Evolutionary conservation across 2,797 vertebrate genomes (phyloP).

Genomic region (Acestrorhynchus altus): DNA sequence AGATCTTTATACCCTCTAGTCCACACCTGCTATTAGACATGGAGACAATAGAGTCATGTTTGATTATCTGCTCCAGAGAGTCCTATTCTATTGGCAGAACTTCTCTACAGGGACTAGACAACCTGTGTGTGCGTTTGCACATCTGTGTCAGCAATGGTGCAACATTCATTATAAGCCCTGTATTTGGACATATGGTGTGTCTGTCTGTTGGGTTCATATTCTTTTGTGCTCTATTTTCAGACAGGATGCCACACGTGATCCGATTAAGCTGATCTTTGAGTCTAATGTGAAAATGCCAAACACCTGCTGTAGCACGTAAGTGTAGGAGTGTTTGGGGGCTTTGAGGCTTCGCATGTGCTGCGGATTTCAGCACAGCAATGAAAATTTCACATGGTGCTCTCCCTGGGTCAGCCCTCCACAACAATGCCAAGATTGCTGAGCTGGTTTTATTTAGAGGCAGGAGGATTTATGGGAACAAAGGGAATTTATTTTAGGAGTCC

Average conservation of each 20-base stretch:
- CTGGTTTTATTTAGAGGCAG: slow-evolving; percentile 47
- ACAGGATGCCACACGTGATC: background rate
- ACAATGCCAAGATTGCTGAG: slow-evolving; percentile 38
- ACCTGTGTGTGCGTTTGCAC: no score
- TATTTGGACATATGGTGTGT: no score
- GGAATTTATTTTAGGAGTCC: slow-evolving; percentile 52
- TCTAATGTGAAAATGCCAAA: slow-evolving; percentile 24
- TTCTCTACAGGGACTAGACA: no score
- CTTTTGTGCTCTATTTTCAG: background rate
- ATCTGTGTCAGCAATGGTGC: no score
- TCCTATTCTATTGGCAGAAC: no score
- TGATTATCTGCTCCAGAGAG: no score
- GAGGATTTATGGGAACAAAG: slow-evolving; percentile 55
- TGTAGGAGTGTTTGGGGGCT: slow-evolving; percentile 16
- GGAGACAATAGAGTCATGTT: no score
- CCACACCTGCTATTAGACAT: no score
- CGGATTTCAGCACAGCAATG: background rate
- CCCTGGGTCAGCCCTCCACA: slow-evolving; percentile 24
- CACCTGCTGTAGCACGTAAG: slow-evolving; percentile 25
- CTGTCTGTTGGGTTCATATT: no score
- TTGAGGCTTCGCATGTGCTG: background rate
- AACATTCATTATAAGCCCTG: no score
- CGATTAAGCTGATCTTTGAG: background rate
- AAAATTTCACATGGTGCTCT: slow-evolving; percentile 23
- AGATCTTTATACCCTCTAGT: no score